These are phyloP conservation scores for Athene noctua DNA, from an alignment of 2,113 vertebrate genomes.

Conservation along the genomic window DNA sequence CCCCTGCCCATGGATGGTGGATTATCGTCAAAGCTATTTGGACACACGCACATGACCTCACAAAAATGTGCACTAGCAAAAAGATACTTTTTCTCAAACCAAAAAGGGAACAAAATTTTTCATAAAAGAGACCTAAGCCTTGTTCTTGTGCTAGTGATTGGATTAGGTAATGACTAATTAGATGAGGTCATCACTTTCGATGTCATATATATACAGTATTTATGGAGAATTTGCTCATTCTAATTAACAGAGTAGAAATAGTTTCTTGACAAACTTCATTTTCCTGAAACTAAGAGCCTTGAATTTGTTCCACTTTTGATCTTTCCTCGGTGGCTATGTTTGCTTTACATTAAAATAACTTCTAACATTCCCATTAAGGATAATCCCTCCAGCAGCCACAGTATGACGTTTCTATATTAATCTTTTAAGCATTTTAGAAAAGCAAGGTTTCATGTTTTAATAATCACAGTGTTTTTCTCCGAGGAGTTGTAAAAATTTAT, in stretches of 20 bases:
- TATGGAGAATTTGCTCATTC: constrained; percentile 41
- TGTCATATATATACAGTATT: constrained; percentile 9
- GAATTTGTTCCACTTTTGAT: constrained; percentile 60
- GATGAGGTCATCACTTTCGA: constrained; percentile 48
- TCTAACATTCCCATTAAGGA: constrained; percentile 66
- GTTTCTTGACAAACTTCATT: constrained; percentile 53
- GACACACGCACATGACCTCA: background rate
- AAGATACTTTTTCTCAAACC: background rate
- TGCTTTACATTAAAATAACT: constrained; percentile 71
- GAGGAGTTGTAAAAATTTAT: constrained; percentile 72
- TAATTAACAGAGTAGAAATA: constrained; percentile 33
- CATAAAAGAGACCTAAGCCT: background rate
- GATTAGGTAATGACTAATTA: constrained; percentile 57
- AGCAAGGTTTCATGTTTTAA: constrained; percentile 71
- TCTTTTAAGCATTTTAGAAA: constrained; percentile 70
- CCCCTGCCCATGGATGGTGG: background rate
- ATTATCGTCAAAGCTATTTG: constrained; percentile 1
- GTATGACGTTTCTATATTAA: constrained; percentile 68
- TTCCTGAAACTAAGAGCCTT: constrained; percentile 49
- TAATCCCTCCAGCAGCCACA: constrained; percentile 64
- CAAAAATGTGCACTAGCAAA: background rate
- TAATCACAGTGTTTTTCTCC: constrained; percentile 64
- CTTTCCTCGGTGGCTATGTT: constrained; percentile 57
- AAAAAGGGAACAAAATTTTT: background rate
- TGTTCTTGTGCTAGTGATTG: constrained; percentile 10